phyloP scores from a whole-genome alignment of 1,140 invertebrate genomes.

The Apolygus lucorum region DNA sequence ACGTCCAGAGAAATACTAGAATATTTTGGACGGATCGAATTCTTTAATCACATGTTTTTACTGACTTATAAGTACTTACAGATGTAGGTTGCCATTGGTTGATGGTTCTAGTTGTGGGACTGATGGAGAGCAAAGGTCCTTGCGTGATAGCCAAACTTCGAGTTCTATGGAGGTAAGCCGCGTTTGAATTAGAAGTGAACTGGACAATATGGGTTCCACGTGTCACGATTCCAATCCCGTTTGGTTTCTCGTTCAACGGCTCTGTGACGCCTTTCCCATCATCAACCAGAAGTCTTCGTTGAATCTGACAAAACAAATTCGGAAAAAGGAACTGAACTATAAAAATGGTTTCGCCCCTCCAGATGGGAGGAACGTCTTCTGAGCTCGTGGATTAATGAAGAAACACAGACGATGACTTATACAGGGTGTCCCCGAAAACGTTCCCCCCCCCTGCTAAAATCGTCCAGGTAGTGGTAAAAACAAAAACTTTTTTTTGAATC shows the following conservation, averaged over 20 bases:
- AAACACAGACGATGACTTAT: too few species aligned
- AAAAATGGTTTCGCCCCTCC: too few species aligned
- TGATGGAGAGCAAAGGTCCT: slow-evolving; percentile 43
- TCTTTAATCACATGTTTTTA: slow-evolving; percentile 30
- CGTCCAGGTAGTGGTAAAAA: too few species aligned
- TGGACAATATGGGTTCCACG: slow-evolving; percentile 58
- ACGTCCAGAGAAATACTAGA: too few species aligned
- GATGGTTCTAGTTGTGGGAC: slow-evolving; percentile 38
- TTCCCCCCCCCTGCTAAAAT: too few species aligned
- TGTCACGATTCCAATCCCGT: slow-evolving; percentile 68
- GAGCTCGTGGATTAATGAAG: too few species aligned
- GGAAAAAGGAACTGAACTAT: too few species aligned
- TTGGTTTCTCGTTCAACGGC: slow-evolving; percentile 78
- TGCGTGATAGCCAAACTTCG: slow-evolving; percentile 34
- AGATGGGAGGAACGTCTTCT: too few species aligned
- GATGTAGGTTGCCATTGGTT: slow-evolving; percentile 40
- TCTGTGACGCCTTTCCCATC: slow-evolving; percentile 90
- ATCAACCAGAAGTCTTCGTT: slow-evolving; percentile 75
- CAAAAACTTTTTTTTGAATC: too few species aligned
- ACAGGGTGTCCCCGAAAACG: too few species aligned
- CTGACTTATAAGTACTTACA: too few species aligned
- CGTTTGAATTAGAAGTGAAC: slow-evolving; percentile 4
- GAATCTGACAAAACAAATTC: slow-evolving; percentile 54
- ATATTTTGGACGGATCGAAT: too few species aligned
- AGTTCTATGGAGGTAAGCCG: neutral